These are phyloP conservation scores for Noctilio leporinus DNA, from an alignment of 2,113 vertebrate species.

Conservation along the genomic window DNA sequence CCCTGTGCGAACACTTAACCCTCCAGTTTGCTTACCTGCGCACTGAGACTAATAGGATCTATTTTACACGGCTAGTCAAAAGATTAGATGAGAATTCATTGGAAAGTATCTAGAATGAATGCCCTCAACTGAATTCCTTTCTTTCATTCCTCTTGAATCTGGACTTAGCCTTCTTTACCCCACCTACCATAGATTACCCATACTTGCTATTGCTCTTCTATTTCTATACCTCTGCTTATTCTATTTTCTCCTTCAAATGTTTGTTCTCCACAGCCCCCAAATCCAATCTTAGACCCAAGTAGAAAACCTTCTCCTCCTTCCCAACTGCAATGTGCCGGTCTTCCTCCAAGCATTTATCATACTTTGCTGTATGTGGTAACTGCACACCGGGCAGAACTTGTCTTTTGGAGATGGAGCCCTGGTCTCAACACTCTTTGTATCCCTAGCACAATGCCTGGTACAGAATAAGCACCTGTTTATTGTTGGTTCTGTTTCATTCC, in stretches of 20 bases:
- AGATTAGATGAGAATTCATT: not conserved
- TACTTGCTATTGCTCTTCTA: not conserved
- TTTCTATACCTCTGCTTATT: not conserved
- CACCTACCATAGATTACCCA: not conserved
- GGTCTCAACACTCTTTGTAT: not conserved
- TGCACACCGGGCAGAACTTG: accelerated
- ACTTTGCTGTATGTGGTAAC: no score
- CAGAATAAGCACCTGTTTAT: not conserved
- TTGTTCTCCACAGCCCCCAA: not conserved
- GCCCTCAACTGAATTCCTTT: no score
- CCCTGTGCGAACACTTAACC: not conserved
- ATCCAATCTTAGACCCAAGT: not conserved
- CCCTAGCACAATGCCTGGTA: not conserved
- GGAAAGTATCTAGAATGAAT: not conserved
- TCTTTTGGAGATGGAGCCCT: not conserved
- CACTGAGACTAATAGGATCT: not conserved
- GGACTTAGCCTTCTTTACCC: not conserved
- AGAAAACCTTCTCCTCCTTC: not conserved
- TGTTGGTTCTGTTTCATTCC: not conserved
- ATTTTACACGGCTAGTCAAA: not conserved
- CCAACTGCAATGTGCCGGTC: not conserved
- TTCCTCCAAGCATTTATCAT: not conserved
- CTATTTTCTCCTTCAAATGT: not conserved
- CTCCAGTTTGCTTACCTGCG: not conserved
- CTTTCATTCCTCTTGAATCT: not conserved